Base-by-base conservation (phyloP, 1,140 invertebrate species). In the Triops cancriformis region DNA sequence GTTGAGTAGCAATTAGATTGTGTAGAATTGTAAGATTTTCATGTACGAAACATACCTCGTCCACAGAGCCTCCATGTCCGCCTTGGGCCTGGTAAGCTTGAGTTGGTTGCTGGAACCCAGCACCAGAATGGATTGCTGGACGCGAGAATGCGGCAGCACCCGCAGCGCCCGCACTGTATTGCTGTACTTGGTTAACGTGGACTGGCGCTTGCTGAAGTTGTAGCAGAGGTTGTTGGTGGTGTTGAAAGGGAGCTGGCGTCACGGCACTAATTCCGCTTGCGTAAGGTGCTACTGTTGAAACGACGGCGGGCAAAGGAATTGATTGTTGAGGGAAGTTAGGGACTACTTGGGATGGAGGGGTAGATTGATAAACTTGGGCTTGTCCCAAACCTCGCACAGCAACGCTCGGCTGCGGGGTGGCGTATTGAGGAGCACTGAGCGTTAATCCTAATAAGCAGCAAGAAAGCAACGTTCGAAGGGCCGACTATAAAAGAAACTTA, bases 21-120 rank as follows among this genome's bases (percentile, higher is more conserved):
- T 45, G 43, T 45, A n/a, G n/a, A n/a, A n/a, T n/a, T n/a, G n/a
- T n/a, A n/a, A n/a, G n/a, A 64, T 64, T 23, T 64, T 18, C 3
- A 6, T 14, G 14, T 64, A 18, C 14, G 23, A n/a, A n/a, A 18
- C 51, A 12, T 64, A 64, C 51, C 10, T 64, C 51, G 14, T 64
- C 51, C 1, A 23, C 14, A 23, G 51, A 64, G n/a, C 51, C 14
- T 64, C 51, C 51, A 23, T 64, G 51, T 64, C 51, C 51, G 6
- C 51, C 51, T 64, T 64, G 43, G 43, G 43, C 43, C 18, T 45
- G 51, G 51, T 64, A 64, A 64, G 51, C 51, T 64, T 64, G 51
- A 18, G 14, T 23, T 6, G 51, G 51, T 64, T 23, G 18, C 23
- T 18, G 23, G 51, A 64, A 64, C 10, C 51, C 51, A 64, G 3